These are phyloP conservation scores for Crocallis elinguaria DNA, from an alignment of 2,888 invertebrate genomes.

Conservation along the genomic window DNA sequence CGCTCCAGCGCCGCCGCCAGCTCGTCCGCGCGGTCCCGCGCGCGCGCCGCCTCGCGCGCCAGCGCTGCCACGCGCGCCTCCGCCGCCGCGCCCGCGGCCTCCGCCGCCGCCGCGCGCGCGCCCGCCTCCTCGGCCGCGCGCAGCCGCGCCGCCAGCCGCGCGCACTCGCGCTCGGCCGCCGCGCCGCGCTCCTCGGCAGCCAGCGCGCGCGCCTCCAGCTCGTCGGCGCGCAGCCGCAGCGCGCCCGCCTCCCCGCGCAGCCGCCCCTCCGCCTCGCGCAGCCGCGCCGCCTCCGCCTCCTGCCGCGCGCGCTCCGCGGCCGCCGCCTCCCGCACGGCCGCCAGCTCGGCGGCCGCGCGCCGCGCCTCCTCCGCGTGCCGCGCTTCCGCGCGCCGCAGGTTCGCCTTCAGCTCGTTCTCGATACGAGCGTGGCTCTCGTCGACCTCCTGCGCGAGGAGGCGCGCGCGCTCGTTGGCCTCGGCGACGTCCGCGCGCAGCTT, in stretches of 20 bases:
- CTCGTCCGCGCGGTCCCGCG: constrained; percentile 86
- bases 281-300: constrained; percentile 86
- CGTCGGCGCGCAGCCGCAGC: constrained; percentile 86
- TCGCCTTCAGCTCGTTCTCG: constrained; percentile 90
- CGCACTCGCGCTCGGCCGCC: constrained; percentile 56
- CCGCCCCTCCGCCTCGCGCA: constrained; percentile 88
- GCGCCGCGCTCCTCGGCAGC: constrained; percentile 52
- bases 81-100: constrained; percentile 22
- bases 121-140: constrained; percentile 34
- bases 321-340: constrained; percentile 90
- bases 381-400: constrained; percentile 89
- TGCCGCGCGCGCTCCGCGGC: constrained; percentile 84
- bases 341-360: constrained; percentile 87
- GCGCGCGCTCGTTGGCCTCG: constrained; percentile 93
- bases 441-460: constrained; percentile 93
- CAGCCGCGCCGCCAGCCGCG: constrained; percentile 33
- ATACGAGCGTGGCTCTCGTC: constrained; percentile 95
- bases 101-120: constrained; percentile 10
- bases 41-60: constrained; percentile 33
- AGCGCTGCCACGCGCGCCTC: constrained; percentile 77
- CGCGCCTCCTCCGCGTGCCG: constrained; percentile 91
- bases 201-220: constrained; percentile 76
- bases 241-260: constrained; percentile 86
- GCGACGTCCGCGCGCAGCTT: constrained; percentile 91
- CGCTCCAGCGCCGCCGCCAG: constrained; percentile 86